These are phyloP conservation scores for Malacoctenus gilli DNA, from an alignment of 2,797 vertebrate genomes.

Conservation along the genomic window DNA sequence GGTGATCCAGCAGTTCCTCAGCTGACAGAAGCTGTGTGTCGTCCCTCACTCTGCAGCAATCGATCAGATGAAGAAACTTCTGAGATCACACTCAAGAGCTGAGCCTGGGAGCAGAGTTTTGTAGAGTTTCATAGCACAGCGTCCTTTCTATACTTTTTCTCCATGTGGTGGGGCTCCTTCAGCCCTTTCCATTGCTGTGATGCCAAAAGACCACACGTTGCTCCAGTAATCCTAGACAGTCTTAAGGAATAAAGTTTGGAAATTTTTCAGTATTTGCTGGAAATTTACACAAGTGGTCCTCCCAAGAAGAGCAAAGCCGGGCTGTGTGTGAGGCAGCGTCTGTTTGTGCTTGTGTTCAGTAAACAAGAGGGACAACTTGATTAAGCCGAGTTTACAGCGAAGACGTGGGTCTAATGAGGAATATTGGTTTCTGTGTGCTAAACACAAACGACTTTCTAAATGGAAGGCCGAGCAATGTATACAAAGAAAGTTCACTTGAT, in stretches of 20 bases:
- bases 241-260: neutral
- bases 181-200: too few relatives aligned
- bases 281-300: neutral
- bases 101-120: too few relatives aligned
- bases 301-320: conserved; percentile 9
- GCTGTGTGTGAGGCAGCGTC: conserved; percentile 20
- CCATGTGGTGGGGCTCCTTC: too few relatives aligned
- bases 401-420: conserved; percentile 54
- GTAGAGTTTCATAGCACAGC: too few relatives aligned
- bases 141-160: too few relatives aligned
- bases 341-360: conserved; percentile 45
- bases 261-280: conserved; percentile 5
- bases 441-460: conserved; percentile 51
- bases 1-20: too few relatives aligned
- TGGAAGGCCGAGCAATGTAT: conserved; percentile 26
- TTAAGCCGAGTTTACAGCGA: conserved; percentile 59
- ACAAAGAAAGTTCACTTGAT: conserved; percentile 38
- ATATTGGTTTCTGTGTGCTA: conserved; percentile 51
- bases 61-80: too few relatives aligned
- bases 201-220: too few relatives aligned
- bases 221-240: too few relatives aligned
- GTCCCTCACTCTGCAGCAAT: too few relatives aligned
- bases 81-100: too few relatives aligned
- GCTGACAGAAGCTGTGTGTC: too few relatives aligned
- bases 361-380: conserved; percentile 58